A percentile compares a stretch with the other conserved stretches of the same genome.
phyloP scores from a whole-genome alignment of 1,140 invertebrate species.

The Pseudobourletiella spinata region DNA sequence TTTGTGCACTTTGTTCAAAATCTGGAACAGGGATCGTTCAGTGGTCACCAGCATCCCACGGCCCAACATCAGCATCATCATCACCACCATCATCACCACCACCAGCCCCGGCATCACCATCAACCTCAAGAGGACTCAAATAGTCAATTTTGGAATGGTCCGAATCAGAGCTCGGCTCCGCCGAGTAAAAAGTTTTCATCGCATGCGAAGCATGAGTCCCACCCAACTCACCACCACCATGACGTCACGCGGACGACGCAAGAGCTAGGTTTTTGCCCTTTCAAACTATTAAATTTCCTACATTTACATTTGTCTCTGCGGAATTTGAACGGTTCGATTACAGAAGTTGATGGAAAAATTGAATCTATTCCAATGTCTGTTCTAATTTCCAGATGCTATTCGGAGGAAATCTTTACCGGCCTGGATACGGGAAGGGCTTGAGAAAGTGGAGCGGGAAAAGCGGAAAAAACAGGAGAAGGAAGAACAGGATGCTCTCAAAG shows the following conservation, averaged over 20 bases:
- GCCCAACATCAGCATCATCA: background rate
- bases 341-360: too few relatives aligned
- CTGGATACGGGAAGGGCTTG: constrained; percentile 91
- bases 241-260: background rate
- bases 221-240: constrained; percentile 12
- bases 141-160: background rate
- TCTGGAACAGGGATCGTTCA: background rate
- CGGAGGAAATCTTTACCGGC: constrained; percentile 83
- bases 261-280: constrained; percentile 1
- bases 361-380: too few relatives aligned
- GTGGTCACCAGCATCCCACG: background rate
- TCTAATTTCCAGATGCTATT: constrained; percentile 74
- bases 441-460: constrained; percentile 96
- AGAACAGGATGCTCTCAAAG: constrained; percentile 47
- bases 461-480: constrained; percentile 75
- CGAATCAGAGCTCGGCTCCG: background rate
- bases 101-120: background rate
- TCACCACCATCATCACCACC: background rate
- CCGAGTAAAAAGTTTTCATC: background rate
- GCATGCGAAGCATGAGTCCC: background rate
- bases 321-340: too few relatives aligned
- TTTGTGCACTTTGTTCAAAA: too few relatives aligned
- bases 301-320: too few relatives aligned
- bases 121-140: background rate
- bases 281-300: too few relatives aligned